These are phyloP conservation scores for Arenaria interpres DNA, from an alignment of 2,113 vertebrate genomes.

Conservation along the genomic window DNA sequence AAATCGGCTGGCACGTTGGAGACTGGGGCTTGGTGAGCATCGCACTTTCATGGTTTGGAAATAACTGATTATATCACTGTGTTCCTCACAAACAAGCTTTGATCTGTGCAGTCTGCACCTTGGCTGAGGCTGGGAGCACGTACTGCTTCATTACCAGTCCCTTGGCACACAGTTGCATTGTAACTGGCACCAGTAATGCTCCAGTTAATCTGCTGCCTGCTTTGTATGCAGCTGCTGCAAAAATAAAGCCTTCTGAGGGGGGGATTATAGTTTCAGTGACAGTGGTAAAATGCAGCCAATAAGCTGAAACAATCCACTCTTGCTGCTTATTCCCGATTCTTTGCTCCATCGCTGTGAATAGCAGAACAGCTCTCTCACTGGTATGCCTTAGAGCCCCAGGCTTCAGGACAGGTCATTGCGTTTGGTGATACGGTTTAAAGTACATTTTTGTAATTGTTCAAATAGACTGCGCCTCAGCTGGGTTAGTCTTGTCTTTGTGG, in stretches of 20 bases:
- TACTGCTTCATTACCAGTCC: neutral
- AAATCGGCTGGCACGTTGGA: conserved; percentile 85
- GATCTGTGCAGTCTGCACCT: neutral
- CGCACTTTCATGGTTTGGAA: accelerated
- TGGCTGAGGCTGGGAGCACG: neutral
- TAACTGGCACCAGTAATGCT: conserved; percentile 35
- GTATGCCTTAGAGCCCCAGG: neutral
- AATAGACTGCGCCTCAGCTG: neutral
- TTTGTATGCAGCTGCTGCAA: conserved; percentile 37
- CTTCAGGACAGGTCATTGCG: neutral
- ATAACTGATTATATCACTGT: neutral
- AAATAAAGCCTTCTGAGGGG: conserved; percentile 33
- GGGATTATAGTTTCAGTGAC: conserved; percentile 16
- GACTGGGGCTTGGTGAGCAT: conserved; percentile 89
- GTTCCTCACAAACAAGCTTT: neutral
- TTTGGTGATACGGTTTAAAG: neutral
- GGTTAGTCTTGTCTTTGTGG: neutral
- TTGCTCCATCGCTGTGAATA: neutral
- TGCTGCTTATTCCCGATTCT: conserved; percentile 7
- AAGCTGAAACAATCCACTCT: conserved; percentile 1
- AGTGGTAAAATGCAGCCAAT: conserved; percentile 51
- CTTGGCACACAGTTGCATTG: neutral
- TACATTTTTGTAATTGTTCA: neutral
- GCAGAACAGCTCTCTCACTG: neutral
- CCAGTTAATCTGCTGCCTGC: conserved; percentile 44